Evolutionary conservation across 1,140 invertebrate genomes (phyloP).

Genomic region (Amphibalanus amphitrite): DNA sequence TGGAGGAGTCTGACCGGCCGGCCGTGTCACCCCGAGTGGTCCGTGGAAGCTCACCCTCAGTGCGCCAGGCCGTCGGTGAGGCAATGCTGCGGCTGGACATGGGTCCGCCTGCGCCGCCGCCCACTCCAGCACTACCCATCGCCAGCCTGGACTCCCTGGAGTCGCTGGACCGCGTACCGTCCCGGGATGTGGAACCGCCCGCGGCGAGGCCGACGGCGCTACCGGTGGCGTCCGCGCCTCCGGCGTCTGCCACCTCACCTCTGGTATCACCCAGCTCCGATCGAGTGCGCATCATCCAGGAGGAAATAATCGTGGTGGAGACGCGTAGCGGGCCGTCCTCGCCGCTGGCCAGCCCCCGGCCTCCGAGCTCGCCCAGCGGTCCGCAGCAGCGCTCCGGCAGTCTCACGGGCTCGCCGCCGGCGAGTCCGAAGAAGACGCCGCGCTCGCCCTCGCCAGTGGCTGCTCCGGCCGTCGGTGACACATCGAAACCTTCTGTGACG

Average conservation of each 20-base stretch:
- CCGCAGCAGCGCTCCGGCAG: too few species aligned
- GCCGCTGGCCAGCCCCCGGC: neutral
- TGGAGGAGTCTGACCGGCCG: neutral
- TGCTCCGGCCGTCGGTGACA: too few species aligned
- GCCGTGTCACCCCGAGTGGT: neutral
- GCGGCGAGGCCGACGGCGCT: neutral
- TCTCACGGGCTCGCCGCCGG: too few species aligned
- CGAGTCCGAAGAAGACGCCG: too few species aligned
- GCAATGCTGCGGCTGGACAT: neutral
- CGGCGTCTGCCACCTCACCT: too few species aligned
- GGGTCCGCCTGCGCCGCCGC: too few species aligned
- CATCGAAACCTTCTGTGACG: too few species aligned
- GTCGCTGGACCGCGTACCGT: neutral
- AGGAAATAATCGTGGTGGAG: neutral
- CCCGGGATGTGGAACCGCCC: neutral
- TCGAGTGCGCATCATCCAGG: neutral
- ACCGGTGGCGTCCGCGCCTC: too few species aligned
- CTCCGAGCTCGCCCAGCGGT: too few species aligned
- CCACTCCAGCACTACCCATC: too few species aligned
- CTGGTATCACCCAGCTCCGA: neutral
- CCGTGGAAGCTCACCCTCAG: neutral
- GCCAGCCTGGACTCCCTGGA: neutral
- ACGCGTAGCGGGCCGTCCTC: neutral
- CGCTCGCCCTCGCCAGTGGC: too few species aligned
- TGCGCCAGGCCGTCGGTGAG: neutral